Conservation (phyloP, 2,888 invertebrate species). For the Hydroisotoma schaefferi region DNA sequence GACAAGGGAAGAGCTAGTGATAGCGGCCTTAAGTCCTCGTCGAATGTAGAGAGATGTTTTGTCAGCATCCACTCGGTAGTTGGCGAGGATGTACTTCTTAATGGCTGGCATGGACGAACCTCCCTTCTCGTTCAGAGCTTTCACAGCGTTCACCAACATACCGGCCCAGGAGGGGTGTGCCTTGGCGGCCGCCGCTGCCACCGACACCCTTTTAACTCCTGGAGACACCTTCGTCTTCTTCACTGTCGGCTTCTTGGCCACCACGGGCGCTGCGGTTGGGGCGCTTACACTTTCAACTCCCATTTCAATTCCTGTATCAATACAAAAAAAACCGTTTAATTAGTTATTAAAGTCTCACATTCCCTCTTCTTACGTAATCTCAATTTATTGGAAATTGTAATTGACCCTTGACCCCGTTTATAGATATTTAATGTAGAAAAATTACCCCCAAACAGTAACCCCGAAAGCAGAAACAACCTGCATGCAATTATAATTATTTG, state of each 20-base stretch:
- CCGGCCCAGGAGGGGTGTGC: conserved; percentile 38
- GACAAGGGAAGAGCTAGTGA: conserved; percentile 24
- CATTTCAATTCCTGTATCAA: conserved; percentile 11
- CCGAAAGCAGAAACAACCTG: too few relatives aligned
- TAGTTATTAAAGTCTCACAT: background rate
- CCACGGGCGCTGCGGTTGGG: conserved; percentile 14
- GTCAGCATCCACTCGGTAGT: conserved; percentile 37
- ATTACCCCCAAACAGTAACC: too few relatives aligned
- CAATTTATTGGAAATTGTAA: background rate
- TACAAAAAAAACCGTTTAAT: background rate
- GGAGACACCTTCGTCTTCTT: conserved; percentile 11
- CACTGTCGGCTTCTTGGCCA: conserved; percentile 18
- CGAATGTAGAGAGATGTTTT: conserved; percentile 29
- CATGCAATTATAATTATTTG: too few relatives aligned
- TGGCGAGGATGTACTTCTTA: conserved; percentile 43
- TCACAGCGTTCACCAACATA: conserved; percentile 38
- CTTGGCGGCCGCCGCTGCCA: conserved; percentile 12
- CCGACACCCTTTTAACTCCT: background rate
- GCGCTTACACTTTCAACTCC: conserved; percentile 20
- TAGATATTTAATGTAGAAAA: too few relatives aligned
- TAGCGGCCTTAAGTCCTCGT: conserved; percentile 34
- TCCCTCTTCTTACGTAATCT: background rate
- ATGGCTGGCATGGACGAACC: conserved; percentile 40
- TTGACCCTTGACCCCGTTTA: too few relatives aligned
- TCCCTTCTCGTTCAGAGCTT: conserved; percentile 38